phyloP scores from a whole-genome alignment of 2,797 vertebrate species.

The Macrochelys suwanniensis region DNA sequence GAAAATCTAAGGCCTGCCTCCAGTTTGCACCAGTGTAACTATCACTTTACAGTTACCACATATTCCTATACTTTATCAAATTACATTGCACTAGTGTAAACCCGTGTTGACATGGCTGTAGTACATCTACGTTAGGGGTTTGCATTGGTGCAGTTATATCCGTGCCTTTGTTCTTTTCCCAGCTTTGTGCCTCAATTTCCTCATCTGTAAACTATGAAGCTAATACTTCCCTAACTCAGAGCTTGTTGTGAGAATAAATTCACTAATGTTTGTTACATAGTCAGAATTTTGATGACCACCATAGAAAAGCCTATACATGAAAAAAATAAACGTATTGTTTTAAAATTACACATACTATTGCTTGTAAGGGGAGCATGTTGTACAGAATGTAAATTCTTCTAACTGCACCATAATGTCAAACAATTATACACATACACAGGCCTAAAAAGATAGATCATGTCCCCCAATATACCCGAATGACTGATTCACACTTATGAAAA shows the following conservation, averaged over 20 bases:
- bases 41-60: not conserved
- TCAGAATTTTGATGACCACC: not conserved
- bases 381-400: not conserved
- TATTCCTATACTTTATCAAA: not conserved
- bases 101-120: not conserved
- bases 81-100: not conserved
- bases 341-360: not conserved
- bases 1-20: not conserved
- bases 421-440: not conserved
- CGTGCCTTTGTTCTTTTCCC: not conserved
- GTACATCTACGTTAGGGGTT: not conserved
- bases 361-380: not conserved
- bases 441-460: not conserved
- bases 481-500: conserved; percentile 6
- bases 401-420: not conserved
- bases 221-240: not conserved
- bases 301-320: not conserved
- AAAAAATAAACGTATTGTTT: not conserved
- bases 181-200: not conserved
- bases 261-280: not conserved
- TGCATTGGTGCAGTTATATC: not conserved
- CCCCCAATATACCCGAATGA: not conserved
- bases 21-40: not conserved
- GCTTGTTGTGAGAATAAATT: not conserved
- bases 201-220: not conserved